Base-by-base conservation (phyloP, 2,113 vertebrate species). In the Pseudorhombus dupliciocellatus region DNA sequence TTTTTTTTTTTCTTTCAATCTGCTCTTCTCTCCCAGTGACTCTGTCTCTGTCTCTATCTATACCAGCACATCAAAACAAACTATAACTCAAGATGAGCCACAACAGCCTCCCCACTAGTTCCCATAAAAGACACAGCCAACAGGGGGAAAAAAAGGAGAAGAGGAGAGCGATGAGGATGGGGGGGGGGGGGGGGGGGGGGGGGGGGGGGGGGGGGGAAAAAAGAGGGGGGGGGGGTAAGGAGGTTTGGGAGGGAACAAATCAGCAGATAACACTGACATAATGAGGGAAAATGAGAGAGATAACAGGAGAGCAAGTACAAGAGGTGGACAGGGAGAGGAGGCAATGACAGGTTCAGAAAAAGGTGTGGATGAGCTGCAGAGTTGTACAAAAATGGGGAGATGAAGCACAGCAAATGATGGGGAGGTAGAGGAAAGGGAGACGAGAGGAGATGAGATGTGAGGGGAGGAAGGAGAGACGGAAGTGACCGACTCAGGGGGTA, bases 41-140 rank as follows among this genome's bases (percentile, higher is more conserved):
- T 73, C 58, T 5, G 67, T 70, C 65, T 66, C 69, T 73, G 18
- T 83, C 74, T 81, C 76, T 73, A 66, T 88, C 89, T 75, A 61
- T 80, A 79, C 75, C 77, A 70, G 73, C 79, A 83, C 77, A 87
- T 89, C 80, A 87, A 90, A 91, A 91, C 88, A 90, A 90, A 86
- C 85, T 58, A 80, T 83, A 85, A 88, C 72, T 90, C 82, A 85
- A 75, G 66, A 78, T 57, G 81, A 83, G 79, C 84, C 83, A 74
- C 83, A 72, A 1, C 68, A 67, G 79, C 71, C 81, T 88, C 81
- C n/a, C 84, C 80, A 86, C 61, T 52, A 66, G 79, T 84, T 89
- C 84, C 78, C 76, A 84, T 82, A 77, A 83, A 85, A 86, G 71
- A 80, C 60, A 53, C 37, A 66, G 44, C 52, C 58, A 62, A 20